Percentiles rank a stretch among this genome's conserved stretches.
phyloP scores from a whole-genome alignment of 2,888 invertebrate genomes.

The Lepidocyrtoides sp. region DNA sequence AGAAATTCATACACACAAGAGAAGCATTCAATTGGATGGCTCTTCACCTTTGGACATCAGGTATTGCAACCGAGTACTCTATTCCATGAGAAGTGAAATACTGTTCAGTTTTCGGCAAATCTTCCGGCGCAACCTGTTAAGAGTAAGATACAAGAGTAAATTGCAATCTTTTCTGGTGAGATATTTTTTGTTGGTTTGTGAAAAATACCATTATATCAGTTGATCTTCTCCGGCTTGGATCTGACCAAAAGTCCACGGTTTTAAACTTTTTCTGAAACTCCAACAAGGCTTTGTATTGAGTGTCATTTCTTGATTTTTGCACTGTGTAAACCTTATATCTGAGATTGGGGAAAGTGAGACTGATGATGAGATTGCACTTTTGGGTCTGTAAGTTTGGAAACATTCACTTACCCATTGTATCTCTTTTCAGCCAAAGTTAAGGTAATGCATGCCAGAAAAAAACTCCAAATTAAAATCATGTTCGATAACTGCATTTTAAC shows the following conservation, averaged over 20 bases:
- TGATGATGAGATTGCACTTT: neutral
- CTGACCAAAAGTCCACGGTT: conserved; percentile 84
- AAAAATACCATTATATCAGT: conserved; percentile 83
- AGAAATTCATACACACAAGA: no score
- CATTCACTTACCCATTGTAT: conserved; percentile 79
- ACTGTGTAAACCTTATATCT: conserved; percentile 83
- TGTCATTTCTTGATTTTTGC: conserved; percentile 79
- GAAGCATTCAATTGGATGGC: no score
- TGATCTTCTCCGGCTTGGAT: conserved; percentile 78
- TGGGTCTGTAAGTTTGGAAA: neutral
- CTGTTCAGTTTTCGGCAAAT: conserved; percentile 70
- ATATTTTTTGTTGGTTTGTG: neutral
- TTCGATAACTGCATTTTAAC: no score
- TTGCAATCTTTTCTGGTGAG: neutral
- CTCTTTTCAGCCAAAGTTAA: conserved; percentile 61
- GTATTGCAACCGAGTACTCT: conserved; percentile 81
- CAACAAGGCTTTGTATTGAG: conserved; percentile 80
- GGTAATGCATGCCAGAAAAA: neutral
- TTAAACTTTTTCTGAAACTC: conserved; percentile 77
- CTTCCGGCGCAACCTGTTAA: conserved; percentile 76
- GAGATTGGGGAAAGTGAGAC: conserved; percentile 16
- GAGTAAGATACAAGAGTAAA: neutral
- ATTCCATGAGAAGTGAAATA: conserved; percentile 79
- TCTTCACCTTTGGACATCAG: conserved; percentile 83
- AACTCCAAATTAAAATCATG: conserved; percentile 17